Conservation (phyloP, 92 coral and sea anemone genomes). For the Blastomussa wellsi region DNA sequence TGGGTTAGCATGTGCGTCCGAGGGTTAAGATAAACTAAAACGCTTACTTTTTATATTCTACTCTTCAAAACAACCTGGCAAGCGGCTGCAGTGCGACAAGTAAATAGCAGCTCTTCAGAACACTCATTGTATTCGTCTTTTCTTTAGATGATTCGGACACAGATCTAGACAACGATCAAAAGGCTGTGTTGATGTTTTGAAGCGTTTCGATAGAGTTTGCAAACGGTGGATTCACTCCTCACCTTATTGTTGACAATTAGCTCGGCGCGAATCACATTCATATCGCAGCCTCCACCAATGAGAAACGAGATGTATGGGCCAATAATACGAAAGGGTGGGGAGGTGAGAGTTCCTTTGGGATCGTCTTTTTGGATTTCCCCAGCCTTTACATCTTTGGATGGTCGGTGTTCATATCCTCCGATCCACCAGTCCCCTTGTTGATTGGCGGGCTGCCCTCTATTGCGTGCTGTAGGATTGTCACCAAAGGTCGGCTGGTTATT, state of each 20-base stretch:
- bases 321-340: conserved; percentile 46
- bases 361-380: conserved; percentile 36
- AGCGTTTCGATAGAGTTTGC: no score
- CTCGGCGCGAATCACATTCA: conserved; percentile 41
- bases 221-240: neutral
- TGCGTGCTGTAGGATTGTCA: conserved; percentile 57
- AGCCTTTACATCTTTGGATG: conserved; percentile 33
- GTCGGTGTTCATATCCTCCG: conserved; percentile 57
- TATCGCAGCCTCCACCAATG: conserved; percentile 11
- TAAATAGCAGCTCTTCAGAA: no score
- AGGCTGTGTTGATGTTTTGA: no score
- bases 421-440: conserved; percentile 76
- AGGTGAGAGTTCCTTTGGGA: conserved; percentile 63
- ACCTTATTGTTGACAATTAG: conserved; percentile 43
- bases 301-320: conserved; percentile 50
- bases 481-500: conserved; percentile 61
- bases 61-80: no score
- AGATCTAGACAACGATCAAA: no score
- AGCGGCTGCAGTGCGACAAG: no score
- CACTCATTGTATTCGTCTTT: no score
- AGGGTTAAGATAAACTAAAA: no score
- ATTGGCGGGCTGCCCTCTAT: conserved; percentile 47
- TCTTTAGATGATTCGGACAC: neutral
- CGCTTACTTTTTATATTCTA: no score
- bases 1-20: no score